phyloP scores from a whole-genome alignment of 2,888 invertebrate genomes.

The Campaea margaritaria region DNA sequence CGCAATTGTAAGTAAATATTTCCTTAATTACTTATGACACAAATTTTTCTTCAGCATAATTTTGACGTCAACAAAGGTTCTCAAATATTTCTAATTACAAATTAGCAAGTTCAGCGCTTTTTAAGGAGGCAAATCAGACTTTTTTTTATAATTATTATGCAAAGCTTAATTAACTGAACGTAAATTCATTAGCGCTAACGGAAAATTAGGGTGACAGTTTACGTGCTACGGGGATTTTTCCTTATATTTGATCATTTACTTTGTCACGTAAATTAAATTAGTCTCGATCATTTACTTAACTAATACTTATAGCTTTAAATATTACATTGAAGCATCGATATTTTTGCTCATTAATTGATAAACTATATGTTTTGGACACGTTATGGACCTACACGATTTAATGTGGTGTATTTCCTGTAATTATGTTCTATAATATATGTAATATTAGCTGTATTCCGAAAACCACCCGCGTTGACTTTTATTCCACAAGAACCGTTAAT shows the following conservation, averaged over 20 bases:
- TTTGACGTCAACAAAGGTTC: conserved; percentile 65
- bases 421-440: too few relatives aligned
- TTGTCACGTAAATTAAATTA: not conserved
- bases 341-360: too few relatives aligned
- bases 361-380: too few relatives aligned
- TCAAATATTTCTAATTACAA: conserved; percentile 72
- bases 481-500: too few relatives aligned
- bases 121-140: conserved; percentile 61
- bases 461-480: too few relatives aligned
- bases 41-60: conserved; percentile 33
- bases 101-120: conserved; percentile 70
- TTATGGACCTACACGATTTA: too few relatives aligned
- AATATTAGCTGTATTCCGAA: too few relatives aligned
- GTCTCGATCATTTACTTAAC: not conserved
- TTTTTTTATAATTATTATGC: conserved; percentile 73
- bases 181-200: conserved; percentile 62
- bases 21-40: conserved; percentile 6
- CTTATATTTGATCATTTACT: conserved; percentile 32
- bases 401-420: too few relatives aligned
- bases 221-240: conserved; percentile 41
- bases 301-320: too few relatives aligned
- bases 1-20: not conserved
- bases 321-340: too few relatives aligned
- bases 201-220: conserved; percentile 62
- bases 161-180: conserved; percentile 75